These are phyloP conservation scores for Trachurus trachurus DNA, from an alignment of 2,797 vertebrate genomes.

Conservation along the genomic window DNA sequence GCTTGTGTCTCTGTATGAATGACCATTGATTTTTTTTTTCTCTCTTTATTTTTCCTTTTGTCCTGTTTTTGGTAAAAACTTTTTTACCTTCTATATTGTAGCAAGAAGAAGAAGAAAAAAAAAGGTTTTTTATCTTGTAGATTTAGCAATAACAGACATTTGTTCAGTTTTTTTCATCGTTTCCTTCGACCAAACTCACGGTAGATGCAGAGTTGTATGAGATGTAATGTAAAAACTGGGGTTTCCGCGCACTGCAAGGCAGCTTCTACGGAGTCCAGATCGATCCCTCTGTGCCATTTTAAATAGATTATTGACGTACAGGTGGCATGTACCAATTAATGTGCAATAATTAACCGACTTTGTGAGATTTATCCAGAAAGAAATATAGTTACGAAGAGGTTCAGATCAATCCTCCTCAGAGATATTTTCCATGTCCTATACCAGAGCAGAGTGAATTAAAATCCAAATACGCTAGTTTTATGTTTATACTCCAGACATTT, in stretches of 20 bases:
- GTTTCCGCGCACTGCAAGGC: constrained; percentile 71
- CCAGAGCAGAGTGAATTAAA: constrained; percentile 73
- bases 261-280: constrained; percentile 64
- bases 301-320: constrained; percentile 67
- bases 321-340: constrained; percentile 35
- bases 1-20: constrained; percentile 82
- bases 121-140: constrained; percentile 84
- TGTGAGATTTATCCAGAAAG: constrained; percentile 49
- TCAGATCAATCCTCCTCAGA: constrained; percentile 29
- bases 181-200: constrained; percentile 29
- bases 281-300: constrained; percentile 55
- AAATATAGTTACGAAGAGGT: constrained; percentile 24
- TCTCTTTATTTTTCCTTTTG: constrained; percentile 38
- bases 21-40: constrained; percentile 60
- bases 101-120: constrained; percentile 67
- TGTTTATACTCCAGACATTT: constrained; percentile 75
- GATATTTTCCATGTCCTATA: constrained; percentile 25
- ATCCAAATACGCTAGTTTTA: constrained; percentile 52
- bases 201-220: constrained; percentile 23
- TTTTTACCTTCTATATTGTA: constrained; percentile 87
- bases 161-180: constrained; percentile 55
- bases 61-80: constrained; percentile 81
- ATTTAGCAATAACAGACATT: constrained; percentile 87
- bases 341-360: constrained; percentile 67
- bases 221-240: constrained; percentile 51